Evolutionary conservation across 2,113 vertebrate species (phyloP).

Genomic region (Malaclemys terrapin): DNA sequence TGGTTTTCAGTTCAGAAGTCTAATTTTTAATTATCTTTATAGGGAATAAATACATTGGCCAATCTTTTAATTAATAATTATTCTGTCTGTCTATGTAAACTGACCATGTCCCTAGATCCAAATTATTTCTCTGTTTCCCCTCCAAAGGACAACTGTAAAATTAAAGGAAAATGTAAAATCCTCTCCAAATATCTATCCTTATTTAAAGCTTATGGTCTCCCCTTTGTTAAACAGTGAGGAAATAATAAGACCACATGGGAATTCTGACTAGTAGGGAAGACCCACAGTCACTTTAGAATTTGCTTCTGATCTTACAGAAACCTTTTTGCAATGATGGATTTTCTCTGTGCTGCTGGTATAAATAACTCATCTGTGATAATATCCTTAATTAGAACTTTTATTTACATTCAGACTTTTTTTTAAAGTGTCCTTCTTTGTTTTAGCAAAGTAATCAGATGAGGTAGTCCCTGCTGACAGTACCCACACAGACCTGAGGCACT

Average conservation of each 20-base stretch:
- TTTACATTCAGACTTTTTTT: conserved; percentile 11
- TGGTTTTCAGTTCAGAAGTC: background rate
- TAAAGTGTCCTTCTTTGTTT: background rate
- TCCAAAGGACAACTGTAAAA: background rate
- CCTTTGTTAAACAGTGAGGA: background rate
- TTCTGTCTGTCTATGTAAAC: background rate
- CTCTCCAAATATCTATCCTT: background rate
- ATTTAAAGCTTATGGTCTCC: background rate
- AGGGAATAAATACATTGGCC: background rate
- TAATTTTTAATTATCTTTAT: background rate
- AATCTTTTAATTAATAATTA: background rate
- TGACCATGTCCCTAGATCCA: background rate
- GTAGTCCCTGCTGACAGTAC: background rate
- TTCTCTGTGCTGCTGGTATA: background rate
- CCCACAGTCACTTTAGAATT: background rate
- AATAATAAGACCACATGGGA: background rate
- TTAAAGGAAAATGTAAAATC: background rate
- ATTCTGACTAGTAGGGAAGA: background rate
- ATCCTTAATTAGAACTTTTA: background rate
- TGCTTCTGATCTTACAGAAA: background rate
- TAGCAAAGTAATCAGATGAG: background rate
- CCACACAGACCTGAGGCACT: background rate
- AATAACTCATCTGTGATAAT: background rate
- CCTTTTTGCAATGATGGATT: background rate
- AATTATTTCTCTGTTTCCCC: background rate